phyloP scores from a whole-genome alignment of 2,113 vertebrate genomes.

The Anas platyrhynchos region DNA sequence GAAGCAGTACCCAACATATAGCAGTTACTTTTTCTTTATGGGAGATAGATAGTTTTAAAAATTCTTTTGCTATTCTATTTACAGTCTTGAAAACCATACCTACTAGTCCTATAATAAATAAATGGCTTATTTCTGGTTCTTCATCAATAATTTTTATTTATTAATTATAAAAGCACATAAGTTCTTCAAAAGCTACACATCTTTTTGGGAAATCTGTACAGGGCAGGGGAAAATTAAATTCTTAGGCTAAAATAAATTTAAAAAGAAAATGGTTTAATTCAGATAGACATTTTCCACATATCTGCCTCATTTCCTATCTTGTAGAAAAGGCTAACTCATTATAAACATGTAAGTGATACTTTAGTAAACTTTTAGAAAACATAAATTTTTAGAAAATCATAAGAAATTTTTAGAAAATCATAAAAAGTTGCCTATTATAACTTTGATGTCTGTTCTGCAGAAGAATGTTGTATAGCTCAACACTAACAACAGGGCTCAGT shows the following conservation, averaged over 20 bases:
- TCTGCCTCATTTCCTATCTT: neutral
- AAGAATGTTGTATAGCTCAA: neutral
- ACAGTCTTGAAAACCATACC: conserved; percentile 3
- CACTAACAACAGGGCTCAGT: neutral
- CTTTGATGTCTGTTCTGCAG: conserved; percentile 22
- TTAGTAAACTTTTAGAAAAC: conserved; percentile 11
- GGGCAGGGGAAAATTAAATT: conserved; percentile 13
- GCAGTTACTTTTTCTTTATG: neutral
- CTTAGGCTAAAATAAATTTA: neutral
- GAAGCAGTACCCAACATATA: neutral
- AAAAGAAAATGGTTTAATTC: conserved; percentile 19
- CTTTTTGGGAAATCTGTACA: conserved; percentile 15
- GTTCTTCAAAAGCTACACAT: neutral
- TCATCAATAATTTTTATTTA: conserved; percentile 19
- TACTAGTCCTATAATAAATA: neutral
- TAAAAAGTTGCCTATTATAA: neutral
- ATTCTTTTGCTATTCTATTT: neutral
- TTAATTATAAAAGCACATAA: neutral
- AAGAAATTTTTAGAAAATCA: conserved; percentile 3
- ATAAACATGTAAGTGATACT: neutral
- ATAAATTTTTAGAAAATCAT: neutral
- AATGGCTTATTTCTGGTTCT: neutral
- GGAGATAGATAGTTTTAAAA: neutral
- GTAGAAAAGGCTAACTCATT: neutral
- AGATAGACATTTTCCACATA: conserved; percentile 9